A percentile compares a stretch with the other conserved stretches of the same genome.
These are phyloP conservation scores for Opisthocomus hoazin DNA, from an alignment of 2,113 vertebrate genomes.

Conservation along the genomic window DNA sequence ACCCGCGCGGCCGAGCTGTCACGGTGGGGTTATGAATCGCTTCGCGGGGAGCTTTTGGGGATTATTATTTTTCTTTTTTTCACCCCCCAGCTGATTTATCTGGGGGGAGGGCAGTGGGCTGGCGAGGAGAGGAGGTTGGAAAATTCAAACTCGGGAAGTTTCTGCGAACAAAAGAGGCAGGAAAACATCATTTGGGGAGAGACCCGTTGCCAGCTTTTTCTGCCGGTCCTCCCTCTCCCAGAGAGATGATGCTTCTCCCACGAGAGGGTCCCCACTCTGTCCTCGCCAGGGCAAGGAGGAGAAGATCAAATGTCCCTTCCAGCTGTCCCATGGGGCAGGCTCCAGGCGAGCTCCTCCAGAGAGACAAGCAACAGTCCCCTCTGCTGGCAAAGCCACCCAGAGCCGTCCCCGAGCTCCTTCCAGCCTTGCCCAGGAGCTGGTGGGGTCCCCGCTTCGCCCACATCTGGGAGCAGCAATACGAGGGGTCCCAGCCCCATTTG, in stretches of 20 bases:
- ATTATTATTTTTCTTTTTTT: not conserved
- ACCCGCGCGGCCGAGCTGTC: not conserved
- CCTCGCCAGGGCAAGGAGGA: not conserved
- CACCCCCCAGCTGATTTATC: not conserved
- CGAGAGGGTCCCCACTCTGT: not conserved
- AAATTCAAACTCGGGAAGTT: not conserved
- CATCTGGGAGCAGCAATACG: accelerated
- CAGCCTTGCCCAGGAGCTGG: not conserved
- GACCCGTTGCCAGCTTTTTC: not conserved
- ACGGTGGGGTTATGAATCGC: not conserved
- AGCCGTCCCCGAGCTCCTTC: not conserved
- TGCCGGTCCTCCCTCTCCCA: not conserved
- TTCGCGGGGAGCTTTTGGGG: not conserved
- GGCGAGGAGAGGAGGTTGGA: not conserved
- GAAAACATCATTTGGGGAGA: not conserved
- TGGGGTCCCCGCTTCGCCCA: accelerated
- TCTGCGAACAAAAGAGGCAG: not conserved
- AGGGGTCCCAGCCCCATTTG: accelerated
- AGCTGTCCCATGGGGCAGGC: not conserved
- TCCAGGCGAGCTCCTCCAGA: not conserved
- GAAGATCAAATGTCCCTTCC: not conserved
- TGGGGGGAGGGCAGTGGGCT: not conserved
- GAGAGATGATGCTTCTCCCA: not conserved
- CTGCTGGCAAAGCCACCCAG: constrained; percentile 12
- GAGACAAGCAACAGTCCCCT: constrained; percentile 42